Conservation (phyloP, 2,113 vertebrate species). For the Odontesthes bonariensis region DNA sequence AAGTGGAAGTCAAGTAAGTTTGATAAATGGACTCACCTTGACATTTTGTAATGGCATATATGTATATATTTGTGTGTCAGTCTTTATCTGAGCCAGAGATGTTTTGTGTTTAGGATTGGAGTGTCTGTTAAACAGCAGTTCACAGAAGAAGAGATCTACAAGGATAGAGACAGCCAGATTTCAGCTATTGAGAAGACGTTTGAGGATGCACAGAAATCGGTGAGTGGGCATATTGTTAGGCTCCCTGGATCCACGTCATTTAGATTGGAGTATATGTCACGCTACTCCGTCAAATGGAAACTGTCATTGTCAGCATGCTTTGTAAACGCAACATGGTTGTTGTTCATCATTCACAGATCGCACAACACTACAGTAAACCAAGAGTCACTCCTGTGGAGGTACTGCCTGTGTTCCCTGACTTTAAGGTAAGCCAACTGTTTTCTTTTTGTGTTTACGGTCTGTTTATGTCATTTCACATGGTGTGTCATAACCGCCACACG, state of each 20-base stretch:
- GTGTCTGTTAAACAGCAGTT: slow-evolving; percentile 98
- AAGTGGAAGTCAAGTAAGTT: slow-evolving; percentile 94
- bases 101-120: slow-evolving; percentile 84
- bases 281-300: no score
- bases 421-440: slow-evolving; percentile 84
- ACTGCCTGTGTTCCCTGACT: slow-evolving; percentile 93
- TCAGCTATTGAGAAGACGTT: slow-evolving; percentile 96
- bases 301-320: neutral
- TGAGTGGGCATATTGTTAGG: slow-evolving; percentile 50
- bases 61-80: no score
- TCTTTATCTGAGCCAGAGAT: neutral
- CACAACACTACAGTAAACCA: slow-evolving; percentile 94
- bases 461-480: neutral
- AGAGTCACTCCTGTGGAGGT: slow-evolving; percentile 93
- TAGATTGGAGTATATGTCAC: neutral
- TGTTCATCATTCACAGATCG: slow-evolving; percentile 79
- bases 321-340: neutral
- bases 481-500: neutral
- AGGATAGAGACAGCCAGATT: slow-evolving; percentile 95
- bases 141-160: slow-evolving; percentile 97
- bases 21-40: neutral
- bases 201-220: slow-evolving; percentile 93
- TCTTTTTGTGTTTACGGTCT: neutral
- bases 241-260: neutral
- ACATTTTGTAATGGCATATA: neutral